Conservation (phyloP, 2,888 invertebrate species). For the Parnassius mnemosyne region DNA sequence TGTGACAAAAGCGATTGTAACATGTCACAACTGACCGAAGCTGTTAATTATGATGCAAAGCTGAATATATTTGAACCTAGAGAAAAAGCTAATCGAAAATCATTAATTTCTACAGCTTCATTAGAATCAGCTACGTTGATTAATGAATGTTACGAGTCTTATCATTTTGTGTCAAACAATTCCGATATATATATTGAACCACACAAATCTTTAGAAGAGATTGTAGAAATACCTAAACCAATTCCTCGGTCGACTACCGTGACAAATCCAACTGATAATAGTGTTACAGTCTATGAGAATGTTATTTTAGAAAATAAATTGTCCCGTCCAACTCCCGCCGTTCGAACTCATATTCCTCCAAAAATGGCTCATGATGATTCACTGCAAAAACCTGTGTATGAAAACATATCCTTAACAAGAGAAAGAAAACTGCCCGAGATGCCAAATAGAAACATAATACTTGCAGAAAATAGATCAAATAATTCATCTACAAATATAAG, state of each 20-base stretch:
- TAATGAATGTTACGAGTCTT: conserved; percentile 72
- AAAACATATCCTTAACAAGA: conserved; percentile 55
- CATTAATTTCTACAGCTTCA: conserved; percentile 48
- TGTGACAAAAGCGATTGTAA: conserved; percentile 40
- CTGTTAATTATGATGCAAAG: conserved; percentile 51
- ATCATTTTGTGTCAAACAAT: conserved; percentile 46
- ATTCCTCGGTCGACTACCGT: conserved; percentile 52
- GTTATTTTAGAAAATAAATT: conserved; percentile 43
- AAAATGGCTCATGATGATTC: conserved; percentile 45
- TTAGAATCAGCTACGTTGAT: conserved; percentile 56
- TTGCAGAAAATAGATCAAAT: conserved; percentile 38
- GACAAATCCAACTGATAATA: conserved; percentile 34
- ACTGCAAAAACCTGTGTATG: conserved; percentile 55
- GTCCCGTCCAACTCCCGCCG: conserved; percentile 58
- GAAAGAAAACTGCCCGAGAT: conserved; percentile 52
- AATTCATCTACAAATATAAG: conserved; percentile 48
- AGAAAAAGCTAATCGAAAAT: conserved; percentile 42
- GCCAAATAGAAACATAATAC: conserved; percentile 49
- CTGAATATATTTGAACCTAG: conserved; percentile 64
- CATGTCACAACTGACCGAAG: conserved; percentile 43
- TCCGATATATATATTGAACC: conserved; percentile 21
- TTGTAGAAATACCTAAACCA: conserved; percentile 45
- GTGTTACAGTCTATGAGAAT: conserved; percentile 64
- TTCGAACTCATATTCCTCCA: conserved; percentile 57
- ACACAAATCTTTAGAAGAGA: conserved; percentile 31